phyloP scores from a whole-genome alignment of 2,113 vertebrate genomes.

The Cyphomyrus discorhynchus region DNA sequence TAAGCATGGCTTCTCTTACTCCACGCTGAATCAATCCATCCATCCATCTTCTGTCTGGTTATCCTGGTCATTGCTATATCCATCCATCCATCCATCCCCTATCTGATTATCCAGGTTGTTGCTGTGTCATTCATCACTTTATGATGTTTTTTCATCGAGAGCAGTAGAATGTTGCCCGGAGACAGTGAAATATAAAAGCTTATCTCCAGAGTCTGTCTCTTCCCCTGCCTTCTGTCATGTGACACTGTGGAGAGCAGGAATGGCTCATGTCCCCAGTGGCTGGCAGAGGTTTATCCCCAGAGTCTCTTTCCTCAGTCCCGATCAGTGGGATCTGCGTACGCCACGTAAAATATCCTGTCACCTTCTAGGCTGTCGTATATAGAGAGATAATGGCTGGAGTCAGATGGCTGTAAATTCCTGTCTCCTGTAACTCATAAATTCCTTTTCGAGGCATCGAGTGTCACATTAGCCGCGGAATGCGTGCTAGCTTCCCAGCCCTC shows the following conservation, averaged over 20 bases:
- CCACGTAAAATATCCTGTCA: neutral
- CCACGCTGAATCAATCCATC: neutral
- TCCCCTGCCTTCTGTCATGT: neutral
- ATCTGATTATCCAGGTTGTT: neutral
- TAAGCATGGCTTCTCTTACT: neutral
- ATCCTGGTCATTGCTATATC: neutral
- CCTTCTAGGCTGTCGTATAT: neutral
- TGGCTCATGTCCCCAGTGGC: neutral
- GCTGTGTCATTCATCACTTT: neutral
- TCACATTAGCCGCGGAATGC: neutral
- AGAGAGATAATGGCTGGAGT: conserved; percentile 3
- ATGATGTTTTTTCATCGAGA: neutral
- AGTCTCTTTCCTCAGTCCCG: neutral
- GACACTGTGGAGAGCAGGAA: neutral
- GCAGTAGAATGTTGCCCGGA: neutral
- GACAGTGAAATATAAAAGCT: neutral
- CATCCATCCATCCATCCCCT: neutral
- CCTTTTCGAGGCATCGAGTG: neutral
- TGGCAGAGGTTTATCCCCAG: neutral
- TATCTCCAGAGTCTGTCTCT: neutral
- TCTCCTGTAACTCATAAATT: conserved; percentile 4
- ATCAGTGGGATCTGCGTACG: neutral
- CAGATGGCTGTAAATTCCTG: conserved; percentile 3
- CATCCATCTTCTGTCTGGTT: neutral
- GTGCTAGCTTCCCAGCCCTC: neutral